phyloP scores from a whole-genome alignment of 1,140 invertebrate species.

The Atta cephalotes region DNA sequence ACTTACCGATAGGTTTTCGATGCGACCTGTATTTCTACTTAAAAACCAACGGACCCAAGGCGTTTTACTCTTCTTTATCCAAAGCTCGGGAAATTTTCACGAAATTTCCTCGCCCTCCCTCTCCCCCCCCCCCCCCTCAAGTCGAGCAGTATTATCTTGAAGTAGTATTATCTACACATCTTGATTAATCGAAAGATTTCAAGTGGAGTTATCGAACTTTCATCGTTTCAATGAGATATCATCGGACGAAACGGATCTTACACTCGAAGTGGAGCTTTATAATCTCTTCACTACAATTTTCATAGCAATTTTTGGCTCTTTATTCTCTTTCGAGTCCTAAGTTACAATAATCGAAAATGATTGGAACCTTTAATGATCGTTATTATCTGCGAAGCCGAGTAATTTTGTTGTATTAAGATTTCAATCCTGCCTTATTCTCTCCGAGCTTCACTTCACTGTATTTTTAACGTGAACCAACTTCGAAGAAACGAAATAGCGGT shows the following conservation, averaged over 20 bases:
- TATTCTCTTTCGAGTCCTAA: conserved; percentile 4
- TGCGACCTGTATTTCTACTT: background rate
- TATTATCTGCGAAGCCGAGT: conserved; percentile 21
- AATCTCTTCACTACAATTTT: background rate
- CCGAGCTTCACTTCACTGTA: background rate
- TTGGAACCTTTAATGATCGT: conserved; percentile 16
- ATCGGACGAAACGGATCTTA: background rate
- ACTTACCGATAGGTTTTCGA: conserved; percentile 41
- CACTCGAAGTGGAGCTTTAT: background rate
- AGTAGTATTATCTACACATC: background rate
- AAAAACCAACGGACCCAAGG: background rate
- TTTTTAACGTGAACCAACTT: background rate
- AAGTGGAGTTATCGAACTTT: conserved; percentile 17
- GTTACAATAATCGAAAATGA: conserved; percentile 32
- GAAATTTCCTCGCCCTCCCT: background rate
- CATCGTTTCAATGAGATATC: background rate
- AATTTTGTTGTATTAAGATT: conserved; percentile 29
- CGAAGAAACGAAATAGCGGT: background rate
- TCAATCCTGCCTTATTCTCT: conserved; percentile 9
- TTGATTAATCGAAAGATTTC: conserved; percentile 32
- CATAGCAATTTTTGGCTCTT: conserved; percentile 4
- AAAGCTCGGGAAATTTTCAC: background rate
- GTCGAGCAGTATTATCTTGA: background rate
- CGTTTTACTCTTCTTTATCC: background rate
- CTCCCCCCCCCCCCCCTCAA: background rate